Conservation (phyloP, 2,797 vertebrate species). For the Gambusia yucatana region DNA sequence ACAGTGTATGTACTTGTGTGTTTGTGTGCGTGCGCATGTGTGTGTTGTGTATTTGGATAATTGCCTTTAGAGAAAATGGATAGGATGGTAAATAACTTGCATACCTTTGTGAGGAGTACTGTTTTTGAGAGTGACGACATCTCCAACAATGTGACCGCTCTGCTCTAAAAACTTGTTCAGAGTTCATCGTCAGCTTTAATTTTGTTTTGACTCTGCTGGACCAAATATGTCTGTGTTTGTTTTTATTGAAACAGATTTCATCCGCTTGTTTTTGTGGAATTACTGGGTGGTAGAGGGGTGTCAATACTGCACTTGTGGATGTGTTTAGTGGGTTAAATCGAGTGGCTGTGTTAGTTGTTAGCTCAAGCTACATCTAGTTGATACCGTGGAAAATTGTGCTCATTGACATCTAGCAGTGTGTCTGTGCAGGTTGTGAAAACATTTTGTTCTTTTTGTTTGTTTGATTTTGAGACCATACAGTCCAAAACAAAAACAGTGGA, state of each 20-base stretch:
- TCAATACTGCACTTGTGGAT: slow-evolving; percentile 49
- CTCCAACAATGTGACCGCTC: slow-evolving; percentile 20
- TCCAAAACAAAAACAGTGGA: background rate
- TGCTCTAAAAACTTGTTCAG: background rate
- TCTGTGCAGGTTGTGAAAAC: slow-evolving; percentile 5
- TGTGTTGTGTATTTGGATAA: slow-evolving; percentile 55
- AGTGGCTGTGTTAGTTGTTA: slow-evolving; percentile 12
- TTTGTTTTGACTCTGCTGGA: background rate
- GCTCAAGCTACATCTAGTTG: slow-evolving; percentile 32
- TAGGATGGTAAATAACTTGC: slow-evolving; percentile 43
- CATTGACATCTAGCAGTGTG: slow-evolving; percentile 21
- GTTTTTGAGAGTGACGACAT: slow-evolving; percentile 27
- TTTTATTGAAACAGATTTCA: slow-evolving; percentile 27
- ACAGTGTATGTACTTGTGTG: slow-evolving; percentile 38
- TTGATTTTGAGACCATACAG: slow-evolving; percentile 23
- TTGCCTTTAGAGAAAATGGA: slow-evolving; percentile 27
- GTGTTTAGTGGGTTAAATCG: slow-evolving; percentile 27
- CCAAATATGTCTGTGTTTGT: slow-evolving; percentile 10
- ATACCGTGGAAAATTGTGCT: slow-evolving; percentile 49
- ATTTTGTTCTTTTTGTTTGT: background rate
- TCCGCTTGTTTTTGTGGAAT: slow-evolving; percentile 36
- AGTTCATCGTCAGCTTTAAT: background rate
- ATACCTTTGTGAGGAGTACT: slow-evolving; percentile 35
- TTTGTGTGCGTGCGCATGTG: slow-evolving; percentile 17
- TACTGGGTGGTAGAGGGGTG: slow-evolving; percentile 30